These are phyloP conservation scores for Athalia rosae DNA, from an alignment of 2,888 invertebrate species.

Conservation along the genomic window DNA sequence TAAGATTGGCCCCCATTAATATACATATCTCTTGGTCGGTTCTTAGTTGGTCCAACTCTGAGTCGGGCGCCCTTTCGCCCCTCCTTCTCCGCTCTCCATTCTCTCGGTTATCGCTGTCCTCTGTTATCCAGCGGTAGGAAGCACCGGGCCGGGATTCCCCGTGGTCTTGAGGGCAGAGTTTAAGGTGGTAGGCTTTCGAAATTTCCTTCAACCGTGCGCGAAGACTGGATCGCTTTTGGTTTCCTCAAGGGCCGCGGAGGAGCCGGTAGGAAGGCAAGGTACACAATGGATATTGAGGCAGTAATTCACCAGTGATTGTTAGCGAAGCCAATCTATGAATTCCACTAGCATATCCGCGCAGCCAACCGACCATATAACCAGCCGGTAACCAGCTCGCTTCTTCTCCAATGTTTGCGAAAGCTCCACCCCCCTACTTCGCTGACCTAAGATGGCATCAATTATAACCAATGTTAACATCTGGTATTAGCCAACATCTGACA, in stretches of 20 bases:
- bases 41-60: slow-evolving; percentile 62
- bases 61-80: neutral
- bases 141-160: too few species aligned
- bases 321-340: slow-evolving; percentile 72
- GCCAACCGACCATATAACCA: neutral
- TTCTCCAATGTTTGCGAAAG: slow-evolving; percentile 32
- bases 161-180: too few species aligned
- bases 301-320: slow-evolving; percentile 74
- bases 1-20: slow-evolving; percentile 74
- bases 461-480: neutral
- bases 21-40: slow-evolving; percentile 72
- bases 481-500: neutral
- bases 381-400: neutral
- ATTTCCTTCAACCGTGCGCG: too few species aligned
- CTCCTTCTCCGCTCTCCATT: neutral
- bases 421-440: slow-evolving; percentile 4
- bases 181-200: too few species aligned
- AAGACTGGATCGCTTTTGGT: neutral
- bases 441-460: slow-evolving; percentile 43
- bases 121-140: neutral
- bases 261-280: slow-evolving; percentile 59
- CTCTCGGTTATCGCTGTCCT: neutral
- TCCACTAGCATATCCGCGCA: slow-evolving; percentile 54
- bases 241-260: neutral
- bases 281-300: slow-evolving; percentile 74